Conservation (phyloP, 2,113 vertebrate species). For the Osmerus eperlanus region DNA sequence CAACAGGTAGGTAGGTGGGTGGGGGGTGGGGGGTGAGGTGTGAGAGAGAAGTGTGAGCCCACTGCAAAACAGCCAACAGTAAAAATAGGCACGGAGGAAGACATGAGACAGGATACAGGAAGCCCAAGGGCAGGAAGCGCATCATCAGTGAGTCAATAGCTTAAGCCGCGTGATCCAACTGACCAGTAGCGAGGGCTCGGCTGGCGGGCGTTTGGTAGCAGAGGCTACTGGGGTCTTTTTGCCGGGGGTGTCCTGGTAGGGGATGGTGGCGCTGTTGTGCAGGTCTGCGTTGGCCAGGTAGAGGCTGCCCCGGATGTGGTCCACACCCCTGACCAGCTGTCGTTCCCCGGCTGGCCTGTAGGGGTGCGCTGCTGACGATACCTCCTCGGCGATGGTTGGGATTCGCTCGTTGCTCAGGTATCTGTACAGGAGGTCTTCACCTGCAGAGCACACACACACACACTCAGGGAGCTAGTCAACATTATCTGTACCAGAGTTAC, state of each 20-base stretch:
- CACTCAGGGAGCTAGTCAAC: too few species aligned
- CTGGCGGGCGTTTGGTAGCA: conserved; percentile 64
- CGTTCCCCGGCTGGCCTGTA: conserved; percentile 73
- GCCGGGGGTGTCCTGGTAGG: conserved; percentile 82
- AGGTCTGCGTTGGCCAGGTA: conserved; percentile 82
- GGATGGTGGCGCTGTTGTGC: conserved; percentile 89
- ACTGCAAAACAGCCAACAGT: conserved; percentile 51
- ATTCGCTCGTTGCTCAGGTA: conserved; percentile 94
- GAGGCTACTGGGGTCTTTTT: conserved; percentile 73
- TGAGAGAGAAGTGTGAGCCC: conserved; percentile 55
- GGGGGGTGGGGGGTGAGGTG: conserved; percentile 50
- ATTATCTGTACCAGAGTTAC: too few species aligned
- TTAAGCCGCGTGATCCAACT: conserved; percentile 92
- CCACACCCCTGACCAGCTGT: conserved; percentile 77
- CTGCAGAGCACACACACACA: conserved; percentile 55
- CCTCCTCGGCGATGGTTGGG: conserved; percentile 87
- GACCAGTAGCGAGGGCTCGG: conserved; percentile 86
- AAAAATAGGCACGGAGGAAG: conserved; percentile 68
- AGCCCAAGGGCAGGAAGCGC: conserved; percentile 65
- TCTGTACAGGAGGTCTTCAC: conserved; percentile 85
- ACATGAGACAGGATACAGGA: conserved; percentile 52
- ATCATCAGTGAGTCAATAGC: conserved; percentile 89
- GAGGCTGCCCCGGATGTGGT: conserved; percentile 83
- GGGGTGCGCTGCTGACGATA: conserved; percentile 56
- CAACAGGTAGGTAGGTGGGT: conserved; percentile 55